These are phyloP conservation scores for Stratiomys singularior DNA, from an alignment of 2,888 invertebrate genomes.

Conservation along the genomic window DNA sequence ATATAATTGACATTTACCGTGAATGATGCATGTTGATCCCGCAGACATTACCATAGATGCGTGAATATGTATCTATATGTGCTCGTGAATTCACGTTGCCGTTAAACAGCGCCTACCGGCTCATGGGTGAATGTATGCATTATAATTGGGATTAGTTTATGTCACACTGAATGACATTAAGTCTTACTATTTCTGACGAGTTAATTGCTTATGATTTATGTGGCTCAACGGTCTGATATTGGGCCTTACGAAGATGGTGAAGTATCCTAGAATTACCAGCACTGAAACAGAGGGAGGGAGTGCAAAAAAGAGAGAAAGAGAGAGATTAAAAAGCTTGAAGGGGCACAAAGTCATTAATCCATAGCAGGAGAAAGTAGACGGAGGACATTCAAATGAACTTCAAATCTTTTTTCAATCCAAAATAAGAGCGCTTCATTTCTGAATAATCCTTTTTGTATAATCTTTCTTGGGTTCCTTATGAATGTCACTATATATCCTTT, in stretches of 20 bases:
- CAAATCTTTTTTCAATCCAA: too few species aligned
- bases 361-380: too few species aligned
- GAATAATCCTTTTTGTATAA: too few species aligned
- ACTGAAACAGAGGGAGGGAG: background rate
- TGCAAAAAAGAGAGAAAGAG: too few species aligned
- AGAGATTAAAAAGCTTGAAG: too few species aligned
- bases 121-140: conserved; percentile 32
- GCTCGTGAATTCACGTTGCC: background rate
- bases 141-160: conserved; percentile 53
- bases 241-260: conserved; percentile 20
- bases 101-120: background rate
- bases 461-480: too few species aligned
- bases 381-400: too few species aligned
- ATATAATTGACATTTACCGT: conserved; percentile 49
- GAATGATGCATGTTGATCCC: conserved; percentile 50
- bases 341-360: too few species aligned
- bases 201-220: conserved; percentile 56
- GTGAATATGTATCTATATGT: background rate
- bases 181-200: conserved; percentile 56
- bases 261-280: background rate
- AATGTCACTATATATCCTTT: too few species aligned
- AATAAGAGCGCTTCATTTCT: too few species aligned
- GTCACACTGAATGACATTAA: conserved; percentile 53
- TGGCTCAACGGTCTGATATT: conserved; percentile 52
- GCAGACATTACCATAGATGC: conserved; percentile 13